Evolutionary conservation across 2,113 vertebrate species (phyloP).

Genomic region (Tachuris rubrigastra): DNA sequence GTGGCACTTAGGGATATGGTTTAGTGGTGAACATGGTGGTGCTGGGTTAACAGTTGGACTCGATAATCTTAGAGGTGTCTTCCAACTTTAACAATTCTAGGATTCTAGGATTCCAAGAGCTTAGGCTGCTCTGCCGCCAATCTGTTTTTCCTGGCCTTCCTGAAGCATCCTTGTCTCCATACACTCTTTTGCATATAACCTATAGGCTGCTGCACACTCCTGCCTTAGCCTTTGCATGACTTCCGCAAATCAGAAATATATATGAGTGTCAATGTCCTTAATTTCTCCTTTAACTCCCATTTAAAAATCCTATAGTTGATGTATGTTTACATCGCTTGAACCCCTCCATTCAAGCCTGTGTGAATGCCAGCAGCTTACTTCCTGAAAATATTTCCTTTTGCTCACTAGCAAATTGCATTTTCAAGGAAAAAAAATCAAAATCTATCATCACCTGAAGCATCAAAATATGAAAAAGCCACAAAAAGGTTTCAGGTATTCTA

Average conservation of each 20-base stretch:
- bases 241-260: not conserved
- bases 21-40: fast-evolving
- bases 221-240: not conserved
- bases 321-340: not conserved
- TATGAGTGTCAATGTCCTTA: not conserved
- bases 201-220: not conserved
- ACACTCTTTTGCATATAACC: not conserved
- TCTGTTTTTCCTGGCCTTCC: not conserved
- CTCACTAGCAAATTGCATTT: not conserved
- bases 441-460: not conserved
- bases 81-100: not conserved
- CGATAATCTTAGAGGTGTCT: not conserved
- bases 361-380: not conserved
- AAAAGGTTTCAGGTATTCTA: not conserved
- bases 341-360: not conserved
- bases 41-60: not conserved
- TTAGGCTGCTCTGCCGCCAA: not conserved
- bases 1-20: not conserved
- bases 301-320: not conserved
- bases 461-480: not conserved
- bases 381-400: not conserved
- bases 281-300: not conserved
- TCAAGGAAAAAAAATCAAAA: not conserved
- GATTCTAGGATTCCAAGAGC: not conserved
- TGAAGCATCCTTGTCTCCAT: not conserved